phyloP scores from a whole-genome alignment of 2,113 vertebrate genomes.

The Chlamydotis undulata region DNA sequence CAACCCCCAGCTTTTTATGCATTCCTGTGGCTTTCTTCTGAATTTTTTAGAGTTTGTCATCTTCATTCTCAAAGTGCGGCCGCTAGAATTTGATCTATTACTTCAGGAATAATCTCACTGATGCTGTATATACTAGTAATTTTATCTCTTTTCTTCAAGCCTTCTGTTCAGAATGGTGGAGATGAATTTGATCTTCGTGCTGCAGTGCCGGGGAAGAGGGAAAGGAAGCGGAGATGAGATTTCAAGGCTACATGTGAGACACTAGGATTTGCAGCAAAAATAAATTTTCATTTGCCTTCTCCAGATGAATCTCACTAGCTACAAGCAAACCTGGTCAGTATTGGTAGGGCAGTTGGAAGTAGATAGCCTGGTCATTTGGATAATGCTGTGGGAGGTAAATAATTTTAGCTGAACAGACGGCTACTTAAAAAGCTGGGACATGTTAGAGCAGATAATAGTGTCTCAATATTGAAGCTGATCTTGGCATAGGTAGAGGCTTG shows the following conservation, averaged over 20 bases:
- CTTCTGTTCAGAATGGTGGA: slow-evolving; percentile 24
- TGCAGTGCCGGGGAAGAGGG: background rate
- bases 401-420: background rate
- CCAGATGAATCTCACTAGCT: background rate
- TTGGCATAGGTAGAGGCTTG: background rate
- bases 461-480: background rate
- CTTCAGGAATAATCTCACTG: slow-evolving; percentile 44
- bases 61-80: slow-evolving; percentile 32
- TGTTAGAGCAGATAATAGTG: background rate
- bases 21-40: background rate
- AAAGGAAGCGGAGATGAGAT: background rate
- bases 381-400: background rate
- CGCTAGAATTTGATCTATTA: slow-evolving; percentile 40
- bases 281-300: background rate
- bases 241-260: background rate
- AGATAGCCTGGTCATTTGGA: background rate
- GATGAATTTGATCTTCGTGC: slow-evolving; percentile 33
- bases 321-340: background rate
- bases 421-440: background rate
- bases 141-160: slow-evolving; percentile 48
- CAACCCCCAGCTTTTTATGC: background rate
- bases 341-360: background rate
- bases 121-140: slow-evolving; percentile 17
- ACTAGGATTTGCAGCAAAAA: background rate
- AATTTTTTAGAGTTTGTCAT: slow-evolving; percentile 10